Evolutionary conservation across 1,140 invertebrate species (phyloP), one percentile per base, ranked within the genome.

Genomic region (Drosophila ohnishii): DNA sequence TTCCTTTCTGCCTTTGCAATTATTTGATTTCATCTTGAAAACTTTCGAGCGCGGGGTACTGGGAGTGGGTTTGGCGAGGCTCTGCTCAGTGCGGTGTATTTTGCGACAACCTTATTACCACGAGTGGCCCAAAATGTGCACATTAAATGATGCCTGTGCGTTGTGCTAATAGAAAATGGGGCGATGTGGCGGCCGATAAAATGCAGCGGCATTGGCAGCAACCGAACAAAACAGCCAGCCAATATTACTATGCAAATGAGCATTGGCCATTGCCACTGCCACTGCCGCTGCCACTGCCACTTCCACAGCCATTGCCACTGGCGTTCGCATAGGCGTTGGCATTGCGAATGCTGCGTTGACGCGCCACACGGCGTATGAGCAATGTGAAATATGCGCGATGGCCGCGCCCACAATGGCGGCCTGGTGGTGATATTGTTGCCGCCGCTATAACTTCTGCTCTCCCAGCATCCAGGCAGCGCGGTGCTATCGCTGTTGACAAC

Each of bases 171-270:
- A 88, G 84, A 88, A 88, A 88, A 84, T 84, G 84, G 69, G 44
- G 42, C 75, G 85, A 88, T 88, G 73, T 69, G 76, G 50, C 65
- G 60, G 53, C 74, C 77, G 85, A 88, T 89, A 88, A 89, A 89
- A 78, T 88, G 85, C 80, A 89, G 73, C 72, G 71, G 59, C 48
- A 80, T 39, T 55, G 75, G 40, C 51, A 64, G 34, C 62, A 65
- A 40, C 69, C 55, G 44, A 65, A 76, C 66, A 64, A 71, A 75
- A 72, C 58, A 62, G 40, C 70, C 57, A 69, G 71, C 80, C 81
- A 88, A 89, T 88, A 88, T 88, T 80, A 88, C 85, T 88, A 88
- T 88, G 84, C 80, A 88, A 88, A 88, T 88, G 85, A 88, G 84
- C 60, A 55, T 65, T 59, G 77, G 73, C 80, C 76, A 80, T 53